These are phyloP conservation scores for Papilio gigon DNA, from an alignment of 2,888 invertebrate species.

Conservation along the genomic window DNA sequence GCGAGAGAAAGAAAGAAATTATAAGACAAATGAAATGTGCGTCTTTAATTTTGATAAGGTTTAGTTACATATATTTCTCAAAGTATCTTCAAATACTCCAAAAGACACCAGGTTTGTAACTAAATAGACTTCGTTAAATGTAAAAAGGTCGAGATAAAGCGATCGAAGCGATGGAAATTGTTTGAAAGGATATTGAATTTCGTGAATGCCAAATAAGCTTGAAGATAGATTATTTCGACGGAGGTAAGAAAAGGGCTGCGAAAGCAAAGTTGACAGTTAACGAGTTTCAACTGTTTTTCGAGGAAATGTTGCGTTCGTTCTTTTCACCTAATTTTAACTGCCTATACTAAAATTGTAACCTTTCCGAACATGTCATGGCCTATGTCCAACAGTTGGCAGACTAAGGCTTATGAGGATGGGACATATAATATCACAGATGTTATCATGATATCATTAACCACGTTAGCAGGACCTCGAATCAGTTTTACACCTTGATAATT, in stretches of 20 bases:
- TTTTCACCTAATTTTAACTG: not conserved
- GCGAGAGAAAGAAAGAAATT: not conserved
- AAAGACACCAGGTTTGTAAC: not conserved
- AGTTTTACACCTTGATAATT: too few species aligned
- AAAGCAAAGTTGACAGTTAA: slow-evolving; percentile 26
- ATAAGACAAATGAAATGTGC: not conserved
- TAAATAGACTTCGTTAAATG: not conserved
- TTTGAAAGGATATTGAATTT: slow-evolving; percentile 11
- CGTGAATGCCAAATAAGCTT: slow-evolving; percentile 15
- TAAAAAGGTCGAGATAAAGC: slow-evolving; percentile 9
- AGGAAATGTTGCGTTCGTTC: not conserved
- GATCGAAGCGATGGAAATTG: slow-evolving; percentile 21
- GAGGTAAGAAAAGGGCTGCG: slow-evolving; percentile 28
- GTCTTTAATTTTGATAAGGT: not conserved
- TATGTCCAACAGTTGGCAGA: too few species aligned
- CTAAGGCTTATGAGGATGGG: too few species aligned
- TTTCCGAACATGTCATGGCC: too few species aligned
- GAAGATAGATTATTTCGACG: slow-evolving; percentile 20
- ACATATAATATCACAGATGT: too few species aligned
- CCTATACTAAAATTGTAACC: too few species aligned
- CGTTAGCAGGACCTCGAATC: too few species aligned
- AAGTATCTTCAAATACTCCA: not conserved
- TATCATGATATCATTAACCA: too few species aligned
- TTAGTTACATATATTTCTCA: not conserved
- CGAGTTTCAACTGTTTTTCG: slow-evolving; percentile 17